Conservation (phyloP, 2,113 vertebrate species). For the Anthoscopus minutus region DNA sequence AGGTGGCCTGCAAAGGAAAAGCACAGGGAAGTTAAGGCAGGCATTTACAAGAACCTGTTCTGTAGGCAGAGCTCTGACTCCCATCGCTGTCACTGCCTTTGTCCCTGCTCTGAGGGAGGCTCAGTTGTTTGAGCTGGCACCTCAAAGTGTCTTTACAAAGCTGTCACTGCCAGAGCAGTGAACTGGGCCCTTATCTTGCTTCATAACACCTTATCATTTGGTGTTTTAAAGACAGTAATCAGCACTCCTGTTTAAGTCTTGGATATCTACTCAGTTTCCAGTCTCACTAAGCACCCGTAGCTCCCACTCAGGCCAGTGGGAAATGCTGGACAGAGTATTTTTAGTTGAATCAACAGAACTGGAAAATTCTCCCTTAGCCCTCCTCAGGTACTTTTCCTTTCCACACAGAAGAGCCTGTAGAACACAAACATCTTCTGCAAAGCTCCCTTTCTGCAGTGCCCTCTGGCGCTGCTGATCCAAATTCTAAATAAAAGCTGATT, state of each 20-base stretch:
- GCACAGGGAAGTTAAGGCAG: background rate
- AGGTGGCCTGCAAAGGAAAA: constrained; percentile 18
- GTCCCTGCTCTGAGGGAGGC: too few species aligned
- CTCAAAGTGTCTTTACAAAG: background rate
- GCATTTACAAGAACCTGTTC: background rate
- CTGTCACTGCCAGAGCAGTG: background rate
- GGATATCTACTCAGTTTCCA: background rate
- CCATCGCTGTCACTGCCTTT: background rate
- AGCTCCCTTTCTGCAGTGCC: background rate
- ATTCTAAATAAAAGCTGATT: background rate
- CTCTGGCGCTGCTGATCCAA: background rate
- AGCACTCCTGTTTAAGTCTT: background rate
- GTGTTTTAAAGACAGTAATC: background rate
- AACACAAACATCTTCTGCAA: background rate
- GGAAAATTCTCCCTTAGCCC: background rate
- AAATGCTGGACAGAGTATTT: background rate
- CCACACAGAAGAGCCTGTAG: background rate
- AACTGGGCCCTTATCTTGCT: background rate
- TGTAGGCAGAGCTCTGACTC: background rate
- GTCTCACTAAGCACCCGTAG: background rate
- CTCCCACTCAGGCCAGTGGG: background rate
- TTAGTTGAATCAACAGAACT: background rate
- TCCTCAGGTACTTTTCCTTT: background rate
- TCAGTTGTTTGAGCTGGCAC: rapidly evolving
- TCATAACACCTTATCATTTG: background rate